These are phyloP conservation scores for Pelecanus crispus DNA, from an alignment of 2,113 vertebrate species.

Conservation along the genomic window DNA sequence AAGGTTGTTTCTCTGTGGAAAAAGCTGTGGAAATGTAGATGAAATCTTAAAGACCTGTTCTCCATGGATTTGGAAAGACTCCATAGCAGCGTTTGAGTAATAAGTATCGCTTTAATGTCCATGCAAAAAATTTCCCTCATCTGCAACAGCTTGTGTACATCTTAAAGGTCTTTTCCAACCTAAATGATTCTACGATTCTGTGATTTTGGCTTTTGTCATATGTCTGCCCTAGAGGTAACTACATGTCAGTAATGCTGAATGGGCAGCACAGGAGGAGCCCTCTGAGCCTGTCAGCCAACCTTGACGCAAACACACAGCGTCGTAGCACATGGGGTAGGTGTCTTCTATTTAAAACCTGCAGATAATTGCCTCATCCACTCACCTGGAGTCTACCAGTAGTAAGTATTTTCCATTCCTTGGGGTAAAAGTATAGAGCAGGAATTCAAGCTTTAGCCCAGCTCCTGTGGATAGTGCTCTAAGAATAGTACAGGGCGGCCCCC, in stretches of 20 bases:
- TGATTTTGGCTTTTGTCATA: neutral
- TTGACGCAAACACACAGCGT: neutral
- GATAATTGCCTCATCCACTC: neutral
- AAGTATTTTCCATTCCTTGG: neutral
- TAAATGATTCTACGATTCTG: neutral
- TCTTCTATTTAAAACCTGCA: neutral
- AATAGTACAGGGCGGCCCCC: neutral
- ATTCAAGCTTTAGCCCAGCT: neutral
- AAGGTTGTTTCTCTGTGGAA: neutral
- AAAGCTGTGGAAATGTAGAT: neutral
- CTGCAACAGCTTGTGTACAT: neutral
- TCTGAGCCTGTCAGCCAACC: neutral
- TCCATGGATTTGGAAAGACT: neutral
- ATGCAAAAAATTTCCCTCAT: neutral
- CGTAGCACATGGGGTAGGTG: neutral
- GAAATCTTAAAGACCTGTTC: neutral
- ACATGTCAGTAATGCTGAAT: neutral
- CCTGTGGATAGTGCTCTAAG: neutral
- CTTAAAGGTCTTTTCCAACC: neutral
- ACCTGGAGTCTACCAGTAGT: neutral
- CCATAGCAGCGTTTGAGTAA: neutral
- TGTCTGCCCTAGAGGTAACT: neutral
- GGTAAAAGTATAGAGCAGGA: neutral
- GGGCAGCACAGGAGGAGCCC: neutral
- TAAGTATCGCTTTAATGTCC: neutral